Evolutionary conservation across 2,888 invertebrate species (phyloP).

Genomic region (Bruchidius siliquastri): DNA sequence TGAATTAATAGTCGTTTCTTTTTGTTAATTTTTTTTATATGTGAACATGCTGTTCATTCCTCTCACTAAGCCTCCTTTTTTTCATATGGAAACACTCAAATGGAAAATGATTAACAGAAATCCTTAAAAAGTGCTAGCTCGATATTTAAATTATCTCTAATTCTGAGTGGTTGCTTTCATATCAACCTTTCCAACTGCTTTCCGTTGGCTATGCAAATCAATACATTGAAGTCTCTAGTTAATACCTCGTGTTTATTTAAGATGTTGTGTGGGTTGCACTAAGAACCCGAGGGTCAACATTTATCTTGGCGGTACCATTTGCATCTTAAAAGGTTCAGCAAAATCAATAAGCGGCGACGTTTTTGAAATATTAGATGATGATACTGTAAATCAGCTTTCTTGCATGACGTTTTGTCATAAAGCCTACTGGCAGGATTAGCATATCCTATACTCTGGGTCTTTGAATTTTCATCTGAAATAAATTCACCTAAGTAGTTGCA

Average conservation of each 20-base stretch:
- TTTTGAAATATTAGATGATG: not conserved
- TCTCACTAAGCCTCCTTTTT: no score
- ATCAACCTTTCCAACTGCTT: not conserved
- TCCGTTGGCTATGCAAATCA: not conserved
- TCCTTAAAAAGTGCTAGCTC: no score
- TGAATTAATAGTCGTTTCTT: no score
- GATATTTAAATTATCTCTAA: no score
- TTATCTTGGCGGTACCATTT: conserved; percentile 4
- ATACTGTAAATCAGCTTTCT: not conserved
- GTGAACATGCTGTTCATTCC: no score
- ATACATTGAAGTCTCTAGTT: conserved; percentile 2
- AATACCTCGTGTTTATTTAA: conserved; percentile 1
- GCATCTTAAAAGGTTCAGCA: conserved; percentile 1
- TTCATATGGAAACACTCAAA: no score
- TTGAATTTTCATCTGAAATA: not conserved
- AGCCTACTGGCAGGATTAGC: not conserved
- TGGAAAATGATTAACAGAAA: no score
- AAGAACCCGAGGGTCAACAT: conserved; percentile 3
- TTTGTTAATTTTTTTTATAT: no score
- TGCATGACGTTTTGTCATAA: not conserved
- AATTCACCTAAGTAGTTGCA: not conserved
- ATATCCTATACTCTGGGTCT: not conserved
- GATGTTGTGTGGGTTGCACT: not conserved
- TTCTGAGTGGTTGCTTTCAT: not conserved
- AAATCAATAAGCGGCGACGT: not conserved